These are phyloP conservation scores for Augochlora pura DNA, from an alignment of 1,140 invertebrate species.

Conservation along the genomic window DNA sequence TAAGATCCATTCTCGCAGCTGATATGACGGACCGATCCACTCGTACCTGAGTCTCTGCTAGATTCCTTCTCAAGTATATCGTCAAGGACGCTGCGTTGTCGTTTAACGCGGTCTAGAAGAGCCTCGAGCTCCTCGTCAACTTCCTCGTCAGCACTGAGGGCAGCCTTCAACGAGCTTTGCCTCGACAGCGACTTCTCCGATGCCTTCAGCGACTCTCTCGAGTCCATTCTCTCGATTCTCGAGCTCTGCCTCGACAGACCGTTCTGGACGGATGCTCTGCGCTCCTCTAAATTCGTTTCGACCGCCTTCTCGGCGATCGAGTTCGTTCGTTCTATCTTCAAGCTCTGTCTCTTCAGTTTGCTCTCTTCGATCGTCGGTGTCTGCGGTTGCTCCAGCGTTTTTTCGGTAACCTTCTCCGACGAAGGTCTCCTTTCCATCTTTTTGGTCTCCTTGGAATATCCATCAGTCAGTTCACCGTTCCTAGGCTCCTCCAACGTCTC, in stretches of 20 bases:
- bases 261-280: slow-evolving; percentile 6
- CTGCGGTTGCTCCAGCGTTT: slow-evolving; percentile 25
- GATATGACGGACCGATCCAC: slow-evolving; percentile 20
- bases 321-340: slow-evolving; percentile 12
- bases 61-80: slow-evolving; percentile 85
- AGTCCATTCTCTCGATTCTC: slow-evolving; percentile 57
- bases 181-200: slow-evolving; percentile 54
- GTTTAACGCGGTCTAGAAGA: slow-evolving; percentile 84
- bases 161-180: slow-evolving; percentile 64
- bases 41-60: slow-evolving; percentile 74
- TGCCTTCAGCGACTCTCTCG: slow-evolving; percentile 48
- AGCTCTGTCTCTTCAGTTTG: slow-evolving; percentile 9
- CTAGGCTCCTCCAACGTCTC: not conserved
- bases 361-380: not conserved
- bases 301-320: slow-evolving; percentile 16
- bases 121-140: slow-evolving; percentile 83
- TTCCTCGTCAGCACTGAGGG: slow-evolving; percentile 73
- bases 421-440: slow-evolving; percentile 36
- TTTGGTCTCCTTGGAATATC: slow-evolving; percentile 16
- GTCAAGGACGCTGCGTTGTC: slow-evolving; percentile 85
- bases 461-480: not conserved
- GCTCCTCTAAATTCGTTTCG: slow-evolving; percentile 17
- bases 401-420: slow-evolving; percentile 28
- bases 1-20: slow-evolving; percentile 16
- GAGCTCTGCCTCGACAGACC: slow-evolving; percentile 58